Evolutionary conservation across 2,113 vertebrate genomes (phyloP).

Genomic region (Balaenoptera acutorostrata): DNA sequence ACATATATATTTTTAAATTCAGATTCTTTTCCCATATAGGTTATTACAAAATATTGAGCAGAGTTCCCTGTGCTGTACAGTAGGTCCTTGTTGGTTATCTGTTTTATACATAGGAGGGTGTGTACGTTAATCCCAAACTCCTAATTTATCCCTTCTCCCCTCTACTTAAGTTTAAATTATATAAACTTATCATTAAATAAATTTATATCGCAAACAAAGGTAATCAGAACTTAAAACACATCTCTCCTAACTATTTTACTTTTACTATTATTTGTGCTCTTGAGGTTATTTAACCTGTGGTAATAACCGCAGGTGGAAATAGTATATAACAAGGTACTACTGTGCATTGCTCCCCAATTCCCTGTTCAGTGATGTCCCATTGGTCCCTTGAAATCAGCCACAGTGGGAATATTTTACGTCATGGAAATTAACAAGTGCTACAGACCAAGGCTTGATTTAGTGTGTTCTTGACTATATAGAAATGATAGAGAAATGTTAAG

Average conservation of each 20-base stretch:
- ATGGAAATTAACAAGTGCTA: neutral
- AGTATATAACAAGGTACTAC: rapidly evolving
- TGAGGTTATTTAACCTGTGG: rapidly evolving
- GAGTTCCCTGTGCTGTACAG: neutral
- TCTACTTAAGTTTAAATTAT: neutral
- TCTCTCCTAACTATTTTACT: neutral
- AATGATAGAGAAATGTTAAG: neutral
- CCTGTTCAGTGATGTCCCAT: rapidly evolving
- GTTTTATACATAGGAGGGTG: too few relatives aligned
- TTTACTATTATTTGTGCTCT: neutral
- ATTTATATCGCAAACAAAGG: neutral
- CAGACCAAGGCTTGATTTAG: neutral
- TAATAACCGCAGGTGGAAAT: neutral
- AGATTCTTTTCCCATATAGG: neutral
- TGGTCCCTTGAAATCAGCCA: neutral
- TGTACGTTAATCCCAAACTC: neutral
- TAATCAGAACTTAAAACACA: neutral
- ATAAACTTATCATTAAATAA: neutral
- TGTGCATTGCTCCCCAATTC: rapidly evolving
- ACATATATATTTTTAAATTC: neutral
- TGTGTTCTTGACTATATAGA: neutral
- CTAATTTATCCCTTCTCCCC: neutral
- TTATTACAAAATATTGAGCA: neutral
- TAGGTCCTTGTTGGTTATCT: neutral
- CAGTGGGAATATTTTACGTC: neutral